phyloP scores from a whole-genome alignment of 2,888 invertebrate species.

The Cantharis rustica region DNA sequence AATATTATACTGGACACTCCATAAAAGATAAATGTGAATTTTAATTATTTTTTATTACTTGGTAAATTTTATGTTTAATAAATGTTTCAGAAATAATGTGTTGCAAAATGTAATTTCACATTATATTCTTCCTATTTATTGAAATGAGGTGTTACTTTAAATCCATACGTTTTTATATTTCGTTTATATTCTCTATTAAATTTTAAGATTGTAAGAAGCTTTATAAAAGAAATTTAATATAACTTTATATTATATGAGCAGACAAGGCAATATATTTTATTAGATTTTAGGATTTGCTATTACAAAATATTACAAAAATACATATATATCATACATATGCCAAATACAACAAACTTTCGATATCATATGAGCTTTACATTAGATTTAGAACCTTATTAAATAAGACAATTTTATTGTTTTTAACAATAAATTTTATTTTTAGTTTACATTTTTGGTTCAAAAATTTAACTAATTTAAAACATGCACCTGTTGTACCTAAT shows the following conservation, averaged over 20 bases:
- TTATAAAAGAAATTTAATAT: slow-evolving; percentile 4
- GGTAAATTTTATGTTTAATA: no score
- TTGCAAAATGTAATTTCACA: neutral
- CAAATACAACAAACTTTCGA: neutral
- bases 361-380: neutral
- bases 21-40: no score
- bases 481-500: neutral
- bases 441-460: neutral
- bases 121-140: neutral
- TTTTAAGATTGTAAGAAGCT: slow-evolving; percentile 13
- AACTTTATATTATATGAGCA: neutral
- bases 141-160: neutral
- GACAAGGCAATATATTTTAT: neutral
- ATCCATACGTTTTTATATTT: neutral
- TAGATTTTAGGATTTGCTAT: neutral
- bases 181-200: slow-evolving; percentile 1
- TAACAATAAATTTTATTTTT: neutral
- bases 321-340: neutral
- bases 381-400: neutral
- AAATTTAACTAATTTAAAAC: neutral
- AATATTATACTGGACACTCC: no score
- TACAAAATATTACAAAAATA: neutral
- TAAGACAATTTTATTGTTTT: neutral
- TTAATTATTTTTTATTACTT: no score
- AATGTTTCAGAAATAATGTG: no score